Evolutionary conservation across 2,888 invertebrate genomes (phyloP), one percentile per base, ranked within the genome.

Genomic region (Spialia ferax): DNA sequence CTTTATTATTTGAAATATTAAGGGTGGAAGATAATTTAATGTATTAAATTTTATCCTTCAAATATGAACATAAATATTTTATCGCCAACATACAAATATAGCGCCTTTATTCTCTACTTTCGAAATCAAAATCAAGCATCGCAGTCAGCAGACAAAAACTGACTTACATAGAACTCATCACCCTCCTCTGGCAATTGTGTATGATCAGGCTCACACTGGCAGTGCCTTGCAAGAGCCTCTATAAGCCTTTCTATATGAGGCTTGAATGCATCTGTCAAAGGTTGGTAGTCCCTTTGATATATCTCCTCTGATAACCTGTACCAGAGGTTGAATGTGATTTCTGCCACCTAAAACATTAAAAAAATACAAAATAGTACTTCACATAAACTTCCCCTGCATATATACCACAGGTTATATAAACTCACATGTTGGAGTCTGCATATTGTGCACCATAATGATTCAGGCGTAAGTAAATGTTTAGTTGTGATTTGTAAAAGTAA

Each of bases 311-410:
- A 99, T 38, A 99, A 89, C 26, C 98, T 95, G 90, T 98, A 99
- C 99, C 99, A 99, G 69, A 99, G 95, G 88, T 98, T 98, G 85
- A 99, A 99, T 1, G 99, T 99, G 75, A 99, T 98, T 83, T 96
- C 96, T 35, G 96, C 96, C 77, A 99, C 87, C 93, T 93, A 50
- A 59, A 71, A 59, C 13, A 29, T 29, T 15, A 1, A 29, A 26
- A 54, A 8, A 50, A 38, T 29, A 29, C 22, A 11, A 63, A 50
- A n/a, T 13, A 2, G 6, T 55, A 54, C 6, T n/a, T 4, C 13
- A 54, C 22, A 45, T 4, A 38, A 35, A 35, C 3, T 15, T 23
- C 10, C 15, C 2, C 15, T 29, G 18, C 55, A 42, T 20, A 3
- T 54, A 54, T 29, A 15, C 6, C 45, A 63, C 26, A 38, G 20